A percentile compares a stretch with the other conserved stretches of the same genome.
phyloP scores from a whole-genome alignment of 2,797 vertebrate genomes.

The Leucoraja ocellata region DNA sequence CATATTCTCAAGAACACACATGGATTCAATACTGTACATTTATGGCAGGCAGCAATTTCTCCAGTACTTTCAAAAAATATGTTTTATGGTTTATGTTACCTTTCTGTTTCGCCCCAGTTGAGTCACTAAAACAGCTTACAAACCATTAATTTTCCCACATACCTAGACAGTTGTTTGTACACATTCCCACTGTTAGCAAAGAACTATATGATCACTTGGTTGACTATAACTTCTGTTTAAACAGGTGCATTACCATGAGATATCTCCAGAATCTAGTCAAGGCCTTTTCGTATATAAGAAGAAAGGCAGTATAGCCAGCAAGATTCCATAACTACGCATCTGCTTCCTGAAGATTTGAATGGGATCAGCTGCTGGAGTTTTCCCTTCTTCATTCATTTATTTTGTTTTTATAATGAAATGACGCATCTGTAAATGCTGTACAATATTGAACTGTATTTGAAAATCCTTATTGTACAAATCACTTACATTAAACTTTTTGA shows the following conservation, averaged over 20 bases:
- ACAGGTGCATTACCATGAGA: slow-evolving; percentile 96
- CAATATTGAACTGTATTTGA: slow-evolving; percentile 50
- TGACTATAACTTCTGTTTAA: slow-evolving; percentile 75
- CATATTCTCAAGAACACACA: background rate
- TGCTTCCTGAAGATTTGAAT: slow-evolving; percentile 54
- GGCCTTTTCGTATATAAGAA: slow-evolving; percentile 67
- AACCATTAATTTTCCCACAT: background rate
- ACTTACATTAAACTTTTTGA: slow-evolving; percentile 46
- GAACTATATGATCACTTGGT: slow-evolving; percentile 61
- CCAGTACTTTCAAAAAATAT: slow-evolving; percentile 35
- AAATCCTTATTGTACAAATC: slow-evolving; percentile 54
- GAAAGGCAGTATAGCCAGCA: slow-evolving; percentile 83
- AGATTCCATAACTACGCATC: slow-evolving; percentile 51
- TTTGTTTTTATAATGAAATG: slow-evolving; percentile 55
- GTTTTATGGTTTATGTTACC: slow-evolving; percentile 51
- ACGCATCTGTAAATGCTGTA: slow-evolving; percentile 64
- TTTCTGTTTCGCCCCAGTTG: slow-evolving; percentile 60
- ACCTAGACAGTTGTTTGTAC: slow-evolving; percentile 54
- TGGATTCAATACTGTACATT: slow-evolving; percentile 32
- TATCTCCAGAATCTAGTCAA: slow-evolving; percentile 88
- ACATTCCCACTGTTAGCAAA: slow-evolving; percentile 54
- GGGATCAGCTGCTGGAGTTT: slow-evolving; percentile 48
- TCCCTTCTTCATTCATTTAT: slow-evolving; percentile 60
- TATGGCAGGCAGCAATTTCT: slow-evolving; percentile 41
- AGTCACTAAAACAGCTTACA: slow-evolving; percentile 48